Evolutionary conservation across 2,888 invertebrate genomes (phyloP).

Genomic region (Scaeva pyrastri): DNA sequence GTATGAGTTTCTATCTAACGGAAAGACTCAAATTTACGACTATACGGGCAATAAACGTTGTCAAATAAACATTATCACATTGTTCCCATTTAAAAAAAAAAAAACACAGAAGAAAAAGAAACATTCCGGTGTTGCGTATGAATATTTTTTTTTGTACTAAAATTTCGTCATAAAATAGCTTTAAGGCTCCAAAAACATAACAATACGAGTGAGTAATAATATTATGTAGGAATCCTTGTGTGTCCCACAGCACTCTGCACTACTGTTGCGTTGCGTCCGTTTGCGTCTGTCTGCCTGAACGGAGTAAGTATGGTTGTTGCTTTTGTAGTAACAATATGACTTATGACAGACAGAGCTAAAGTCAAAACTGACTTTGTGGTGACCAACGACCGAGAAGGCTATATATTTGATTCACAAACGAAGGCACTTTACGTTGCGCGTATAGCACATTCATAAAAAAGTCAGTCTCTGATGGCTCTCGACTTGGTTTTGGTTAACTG

Average conservation of each 20-base stretch:
- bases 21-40: slow-evolving; percentile 77
- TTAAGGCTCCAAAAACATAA: slow-evolving; percentile 57
- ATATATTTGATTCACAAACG: slow-evolving; percentile 72
- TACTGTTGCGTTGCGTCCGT: too few species aligned
- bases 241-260: too few species aligned
- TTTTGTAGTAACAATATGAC: slow-evolving; percentile 49
- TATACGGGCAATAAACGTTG: slow-evolving; percentile 77
- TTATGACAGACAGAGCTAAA: slow-evolving; percentile 71
- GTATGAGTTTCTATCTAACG: slow-evolving; percentile 52
- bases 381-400: slow-evolving; percentile 72
- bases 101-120: slow-evolving; percentile 30
- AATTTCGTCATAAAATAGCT: slow-evolving; percentile 34
- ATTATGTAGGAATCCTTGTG: too few species aligned
- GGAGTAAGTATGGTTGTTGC: not conserved
- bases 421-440: slow-evolving; percentile 59
- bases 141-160: slow-evolving; percentile 1
- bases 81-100: slow-evolving; percentile 37
- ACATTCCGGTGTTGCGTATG: slow-evolving; percentile 41
- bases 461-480: too few species aligned
- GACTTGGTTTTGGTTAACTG: slow-evolving; percentile 1
- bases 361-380: slow-evolving; percentile 74
- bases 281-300: not conserved
- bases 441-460: not conserved
- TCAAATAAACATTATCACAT: slow-evolving; percentile 78
- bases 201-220: slow-evolving; percentile 45